phyloP scores from a whole-genome alignment of 2,797 vertebrate genomes.

The Oreortyx pictus region DNA sequence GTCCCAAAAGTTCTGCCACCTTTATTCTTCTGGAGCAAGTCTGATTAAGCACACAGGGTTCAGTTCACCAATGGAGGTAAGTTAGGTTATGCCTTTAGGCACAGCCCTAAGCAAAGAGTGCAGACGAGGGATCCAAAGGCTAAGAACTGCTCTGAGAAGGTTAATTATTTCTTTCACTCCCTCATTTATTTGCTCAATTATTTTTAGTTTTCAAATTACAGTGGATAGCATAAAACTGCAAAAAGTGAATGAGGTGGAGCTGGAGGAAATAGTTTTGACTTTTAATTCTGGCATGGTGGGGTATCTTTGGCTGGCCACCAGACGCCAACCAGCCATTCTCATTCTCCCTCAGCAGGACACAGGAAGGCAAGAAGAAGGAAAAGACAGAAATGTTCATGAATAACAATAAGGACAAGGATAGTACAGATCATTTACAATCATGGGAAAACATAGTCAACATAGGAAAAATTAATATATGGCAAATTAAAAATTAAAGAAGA shows the following conservation, averaged over 20 bases:
- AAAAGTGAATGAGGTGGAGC: not conserved
- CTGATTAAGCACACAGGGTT: not conserved
- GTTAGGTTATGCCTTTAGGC: not conserved
- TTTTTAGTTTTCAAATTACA: not conserved
- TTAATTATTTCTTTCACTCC: not conserved
- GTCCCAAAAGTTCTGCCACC: not conserved
- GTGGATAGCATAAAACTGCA: not conserved
- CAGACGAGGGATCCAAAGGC: not conserved
- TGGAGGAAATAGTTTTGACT: not conserved
- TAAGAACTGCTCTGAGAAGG: not conserved
- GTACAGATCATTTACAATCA: not conserved
- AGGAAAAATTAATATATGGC: not conserved
- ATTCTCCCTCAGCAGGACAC: not conserved
- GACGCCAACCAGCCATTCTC: fast-evolving
- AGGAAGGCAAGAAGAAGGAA: not conserved
- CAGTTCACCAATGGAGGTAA: not conserved
- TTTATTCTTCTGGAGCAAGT: not conserved
- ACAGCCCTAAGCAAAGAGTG: not conserved
- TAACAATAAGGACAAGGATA: not conserved
- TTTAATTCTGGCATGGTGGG: not conserved
- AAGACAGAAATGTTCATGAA: not conserved
- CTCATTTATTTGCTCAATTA: not conserved
- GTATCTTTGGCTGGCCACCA: not conserved
- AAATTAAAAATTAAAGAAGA: not conserved
- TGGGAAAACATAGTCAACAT: not conserved